Conservation (phyloP, 1,140 invertebrate species). For the Diploscapter pachys region DNA sequence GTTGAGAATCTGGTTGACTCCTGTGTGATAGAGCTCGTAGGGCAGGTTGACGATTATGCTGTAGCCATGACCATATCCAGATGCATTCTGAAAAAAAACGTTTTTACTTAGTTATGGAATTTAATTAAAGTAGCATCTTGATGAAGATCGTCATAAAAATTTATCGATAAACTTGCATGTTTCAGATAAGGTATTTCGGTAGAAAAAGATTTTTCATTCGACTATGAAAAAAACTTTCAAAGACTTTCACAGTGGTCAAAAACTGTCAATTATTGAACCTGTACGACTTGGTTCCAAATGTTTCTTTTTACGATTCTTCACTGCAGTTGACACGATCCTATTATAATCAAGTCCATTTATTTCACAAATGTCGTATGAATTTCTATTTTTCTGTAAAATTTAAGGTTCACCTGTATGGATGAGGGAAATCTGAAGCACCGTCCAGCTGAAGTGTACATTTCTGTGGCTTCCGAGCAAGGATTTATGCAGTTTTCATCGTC, state of each 20-base stretch:
- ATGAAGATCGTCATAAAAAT: background rate
- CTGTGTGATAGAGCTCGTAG: slow-evolving; percentile 44
- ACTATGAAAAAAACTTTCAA: background rate
- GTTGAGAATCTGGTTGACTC: slow-evolving; percentile 51
- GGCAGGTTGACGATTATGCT: slow-evolving; percentile 42
- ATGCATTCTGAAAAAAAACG: slow-evolving; percentile 22
- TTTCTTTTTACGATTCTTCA: too few species aligned
- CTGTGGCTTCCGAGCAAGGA: background rate
- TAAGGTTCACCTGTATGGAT: slow-evolving; percentile 26
- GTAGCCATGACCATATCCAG: slow-evolving; percentile 45
- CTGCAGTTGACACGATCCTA: too few species aligned
- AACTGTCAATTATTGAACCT: background rate
- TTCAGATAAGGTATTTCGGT: background rate
- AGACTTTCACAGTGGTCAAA: slow-evolving; percentile 14
- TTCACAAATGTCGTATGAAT: too few species aligned
- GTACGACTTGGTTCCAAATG: background rate
- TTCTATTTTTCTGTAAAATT: background rate
- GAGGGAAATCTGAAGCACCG: slow-evolving; percentile 47
- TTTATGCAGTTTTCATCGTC: slow-evolving; percentile 26
- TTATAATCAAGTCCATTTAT: too few species aligned
- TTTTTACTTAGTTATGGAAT: background rate
- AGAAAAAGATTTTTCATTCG: background rate
- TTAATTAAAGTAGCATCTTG: background rate
- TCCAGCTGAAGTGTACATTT: slow-evolving; percentile 1
- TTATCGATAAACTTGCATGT: background rate